Evolutionary conservation across 2,888 invertebrate genomes (phyloP).

Genomic region (Cerceris ruficornis): DNA sequence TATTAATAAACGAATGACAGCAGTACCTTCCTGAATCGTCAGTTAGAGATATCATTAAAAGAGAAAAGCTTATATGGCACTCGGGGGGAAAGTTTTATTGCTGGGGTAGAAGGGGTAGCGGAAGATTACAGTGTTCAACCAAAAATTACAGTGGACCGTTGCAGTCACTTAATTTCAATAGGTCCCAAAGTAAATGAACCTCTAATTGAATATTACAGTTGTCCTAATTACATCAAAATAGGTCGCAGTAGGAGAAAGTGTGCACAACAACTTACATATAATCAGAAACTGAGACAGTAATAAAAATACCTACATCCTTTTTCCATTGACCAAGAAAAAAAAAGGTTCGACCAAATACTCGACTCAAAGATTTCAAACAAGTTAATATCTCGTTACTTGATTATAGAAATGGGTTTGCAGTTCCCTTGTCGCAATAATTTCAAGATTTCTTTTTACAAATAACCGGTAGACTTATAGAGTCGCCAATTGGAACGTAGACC

Average conservation of each 20-base stretch:
- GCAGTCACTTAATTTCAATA: slow-evolving; percentile 26
- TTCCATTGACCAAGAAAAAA: no score
- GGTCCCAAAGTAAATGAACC: slow-evolving; percentile 22
- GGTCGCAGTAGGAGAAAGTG: not conserved
- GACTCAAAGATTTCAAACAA: not conserved
- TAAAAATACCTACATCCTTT: no score
- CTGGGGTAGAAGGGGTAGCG: slow-evolving; percentile 25
- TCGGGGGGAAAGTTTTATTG: slow-evolving; percentile 25
- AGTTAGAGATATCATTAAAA: slow-evolving; percentile 59
- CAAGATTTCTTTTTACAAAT: no score
- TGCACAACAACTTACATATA: not conserved
- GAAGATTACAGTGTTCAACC: slow-evolving; percentile 54
- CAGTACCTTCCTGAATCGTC: slow-evolving; percentile 24
- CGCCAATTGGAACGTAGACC: no score
- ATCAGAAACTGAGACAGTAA: not conserved
- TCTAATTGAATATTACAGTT: slow-evolving; percentile 26
- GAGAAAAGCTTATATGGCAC: slow-evolving; percentile 31
- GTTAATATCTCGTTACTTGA: no score
- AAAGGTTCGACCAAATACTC: no score
- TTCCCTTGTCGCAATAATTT: no score
- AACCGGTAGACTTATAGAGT: no score
- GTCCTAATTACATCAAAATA: slow-evolving; percentile 14
- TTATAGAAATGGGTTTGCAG: no score
- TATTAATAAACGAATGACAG: slow-evolving; percentile 61
- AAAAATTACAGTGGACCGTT: slow-evolving; percentile 42